These are phyloP conservation scores for Pteronotus mesoamericanus DNA, from an alignment of 2,797 vertebrate species.

Conservation along the genomic window DNA sequence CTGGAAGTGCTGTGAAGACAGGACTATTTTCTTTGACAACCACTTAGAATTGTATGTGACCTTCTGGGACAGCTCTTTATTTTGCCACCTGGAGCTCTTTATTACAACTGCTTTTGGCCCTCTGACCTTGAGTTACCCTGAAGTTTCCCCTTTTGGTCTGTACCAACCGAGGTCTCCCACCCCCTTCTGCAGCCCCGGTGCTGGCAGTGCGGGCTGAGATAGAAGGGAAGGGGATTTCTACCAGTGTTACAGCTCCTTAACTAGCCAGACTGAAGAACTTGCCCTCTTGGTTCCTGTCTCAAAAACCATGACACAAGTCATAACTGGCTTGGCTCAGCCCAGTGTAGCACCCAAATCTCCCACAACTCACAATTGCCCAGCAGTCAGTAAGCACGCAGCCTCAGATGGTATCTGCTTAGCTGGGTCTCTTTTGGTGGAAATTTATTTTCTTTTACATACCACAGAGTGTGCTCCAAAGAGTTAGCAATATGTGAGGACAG, in stretches of 20 bases:
- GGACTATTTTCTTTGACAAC: constrained; percentile 33
- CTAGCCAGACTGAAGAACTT: neutral
- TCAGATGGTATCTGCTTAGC: neutral
- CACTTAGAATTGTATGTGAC: constrained; percentile 48
- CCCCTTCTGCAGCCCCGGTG: neutral
- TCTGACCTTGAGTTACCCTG: constrained; percentile 11
- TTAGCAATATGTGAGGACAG: neutral
- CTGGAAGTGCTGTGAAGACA: neutral
- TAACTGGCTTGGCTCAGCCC: neutral
- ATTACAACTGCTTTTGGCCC: constrained; percentile 12
- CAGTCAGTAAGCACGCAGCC: neutral
- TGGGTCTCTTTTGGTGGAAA: neutral
- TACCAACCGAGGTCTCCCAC: constrained; percentile 46
- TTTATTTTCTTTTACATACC: neutral
- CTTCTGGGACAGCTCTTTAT: constrained; percentile 44
- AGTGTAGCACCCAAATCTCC: neutral
- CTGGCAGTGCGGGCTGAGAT: neutral
- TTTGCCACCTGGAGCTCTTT: constrained; percentile 38
- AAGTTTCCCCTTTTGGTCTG: constrained; percentile 56
- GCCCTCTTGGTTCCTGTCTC: neutral
- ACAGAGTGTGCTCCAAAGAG: neutral
- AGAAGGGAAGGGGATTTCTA: neutral
- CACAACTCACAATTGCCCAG: neutral
- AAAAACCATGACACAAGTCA: neutral
- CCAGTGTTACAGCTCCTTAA: neutral